Evolutionary conservation across 2,113 vertebrate species (phyloP), one percentile per base, ranked within the genome.

Genomic region (Garra rufa): DNA sequence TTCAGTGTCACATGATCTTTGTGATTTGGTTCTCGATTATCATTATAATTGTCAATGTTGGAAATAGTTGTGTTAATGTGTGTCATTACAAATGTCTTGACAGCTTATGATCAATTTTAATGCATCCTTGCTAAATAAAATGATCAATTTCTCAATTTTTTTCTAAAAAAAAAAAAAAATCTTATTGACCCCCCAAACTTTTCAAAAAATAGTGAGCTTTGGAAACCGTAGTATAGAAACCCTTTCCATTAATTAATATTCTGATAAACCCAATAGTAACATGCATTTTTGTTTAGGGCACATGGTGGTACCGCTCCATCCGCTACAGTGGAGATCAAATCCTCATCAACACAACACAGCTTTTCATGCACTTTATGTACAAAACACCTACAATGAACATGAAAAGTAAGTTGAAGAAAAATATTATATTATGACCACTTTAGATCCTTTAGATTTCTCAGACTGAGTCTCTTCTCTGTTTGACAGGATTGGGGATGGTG

Each of bases 261-360:
- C 30, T 26, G 13, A 9, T 26, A 41, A 24, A 15, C 3, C 0
- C 2, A 34, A 21, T 34, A 57, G 1, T 24, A 52, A 48, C 24
- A 3, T 59, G 48, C 43, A 15, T 82, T 41, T 87, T 75, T 71
- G 76, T 92, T 14, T 86, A 99, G 98, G 98, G 98, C n/a, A 99
- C 97, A 7, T 99, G 98, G 98, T 99, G 98, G 98, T 99, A 99
- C 91, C 96, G 98, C 73, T 99, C 98, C 7, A 99, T 99, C 90
- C 95, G 97, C 75, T 99, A 99, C 80, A 99, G 98, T 7, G 97
- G 98, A 44, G 98, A 99, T 88, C 98, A 99, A 92, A 99, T 99
- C 93, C 96, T 99, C 89, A 99, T 99, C 84, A 97, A 97, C 83
- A 99, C 98, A 19, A 99, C 98, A 3, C 98, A 99, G 86, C 98